Conservation (phyloP, 2,888 invertebrate genomes). For the Thereva nobilitata region DNA sequence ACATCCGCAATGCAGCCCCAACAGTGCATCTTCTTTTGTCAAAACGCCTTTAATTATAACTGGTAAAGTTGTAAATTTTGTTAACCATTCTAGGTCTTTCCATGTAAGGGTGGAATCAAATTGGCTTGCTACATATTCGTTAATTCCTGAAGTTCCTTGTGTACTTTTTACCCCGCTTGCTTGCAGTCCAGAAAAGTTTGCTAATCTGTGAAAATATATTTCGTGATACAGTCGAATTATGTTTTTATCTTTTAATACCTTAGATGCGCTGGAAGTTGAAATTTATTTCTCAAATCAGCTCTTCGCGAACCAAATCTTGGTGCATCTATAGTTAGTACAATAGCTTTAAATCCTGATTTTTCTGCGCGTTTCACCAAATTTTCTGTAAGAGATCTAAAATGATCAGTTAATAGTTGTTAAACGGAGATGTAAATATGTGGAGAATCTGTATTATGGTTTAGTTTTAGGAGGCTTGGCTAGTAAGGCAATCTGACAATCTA, state of each 20-base stretch:
- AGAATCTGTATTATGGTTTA: slow-evolving; percentile 38
- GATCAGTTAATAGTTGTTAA: slow-evolving; percentile 52
- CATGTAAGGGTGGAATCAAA: slow-evolving; percentile 84
- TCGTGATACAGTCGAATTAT: background rate
- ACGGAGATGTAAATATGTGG: background rate
- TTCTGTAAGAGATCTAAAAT: slow-evolving; percentile 63
- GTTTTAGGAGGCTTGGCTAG: too few species aligned
- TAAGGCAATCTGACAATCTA: too few species aligned
- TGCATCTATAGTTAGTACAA: slow-evolving; percentile 87
- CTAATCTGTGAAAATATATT: slow-evolving; percentile 62
- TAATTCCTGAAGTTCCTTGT: slow-evolving; percentile 70
- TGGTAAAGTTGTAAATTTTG: slow-evolving; percentile 75
- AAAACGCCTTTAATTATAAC: slow-evolving; percentile 86
- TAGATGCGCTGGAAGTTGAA: slow-evolving; percentile 78
- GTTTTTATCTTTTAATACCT: slow-evolving; percentile 53
- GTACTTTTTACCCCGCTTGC: slow-evolving; percentile 48
- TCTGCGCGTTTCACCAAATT: slow-evolving; percentile 78
- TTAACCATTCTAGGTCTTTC: slow-evolving; percentile 87
- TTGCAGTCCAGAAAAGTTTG: slow-evolving; percentile 72
- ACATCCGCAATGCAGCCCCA: slow-evolving; percentile 75
- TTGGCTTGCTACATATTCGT: slow-evolving; percentile 73
- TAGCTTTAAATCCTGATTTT: slow-evolving; percentile 79
- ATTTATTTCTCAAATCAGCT: slow-evolving; percentile 82
- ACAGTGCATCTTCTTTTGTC: slow-evolving; percentile 81
- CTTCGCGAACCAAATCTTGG: slow-evolving; percentile 83